Percentiles rank a stretch among this genome's conserved stretches.
Conservation (phyloP, 2,888 invertebrate genomes). For the Neocrepidodera transversa region DNA sequence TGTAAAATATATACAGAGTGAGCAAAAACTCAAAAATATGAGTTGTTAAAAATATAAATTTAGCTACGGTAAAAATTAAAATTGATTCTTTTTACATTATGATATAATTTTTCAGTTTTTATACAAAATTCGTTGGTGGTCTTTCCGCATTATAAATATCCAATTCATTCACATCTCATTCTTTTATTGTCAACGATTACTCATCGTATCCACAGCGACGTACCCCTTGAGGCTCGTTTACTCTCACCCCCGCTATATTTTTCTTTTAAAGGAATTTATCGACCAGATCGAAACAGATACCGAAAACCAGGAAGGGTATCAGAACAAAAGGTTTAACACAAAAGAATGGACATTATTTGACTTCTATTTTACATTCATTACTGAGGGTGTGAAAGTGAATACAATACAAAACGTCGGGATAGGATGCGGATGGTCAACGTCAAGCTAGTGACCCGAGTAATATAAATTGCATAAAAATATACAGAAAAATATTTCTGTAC, state of each 20-base stretch:
- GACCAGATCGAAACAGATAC: conserved; percentile 23
- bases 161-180: neutral
- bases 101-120: too few relatives aligned
- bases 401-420: conserved; percentile 21
- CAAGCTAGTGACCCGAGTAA: neutral
- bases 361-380: conserved; percentile 29
- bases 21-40: too few relatives aligned
- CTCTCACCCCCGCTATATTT: neutral
- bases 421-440: conserved; percentile 9
- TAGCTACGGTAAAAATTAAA: too few relatives aligned
- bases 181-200: neutral
- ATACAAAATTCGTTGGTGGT: too few relatives aligned
- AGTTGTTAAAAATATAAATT: too few relatives aligned
- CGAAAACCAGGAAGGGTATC: conserved; percentile 12
- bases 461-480: conserved; percentile 1
- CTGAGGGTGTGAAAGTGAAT: conserved; percentile 28
- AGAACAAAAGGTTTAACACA: conserved; percentile 3
- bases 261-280: conserved; percentile 21
- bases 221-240: neutral
- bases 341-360: conserved; percentile 28
- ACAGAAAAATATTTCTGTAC: neutral
- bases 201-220: conserved; percentile 1
- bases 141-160: neutral
- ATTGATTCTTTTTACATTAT: too few relatives aligned
- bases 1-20: too few relatives aligned